Conservation (phyloP, 2,888 invertebrate species). For the Pasiphila rectangulata region DNA sequence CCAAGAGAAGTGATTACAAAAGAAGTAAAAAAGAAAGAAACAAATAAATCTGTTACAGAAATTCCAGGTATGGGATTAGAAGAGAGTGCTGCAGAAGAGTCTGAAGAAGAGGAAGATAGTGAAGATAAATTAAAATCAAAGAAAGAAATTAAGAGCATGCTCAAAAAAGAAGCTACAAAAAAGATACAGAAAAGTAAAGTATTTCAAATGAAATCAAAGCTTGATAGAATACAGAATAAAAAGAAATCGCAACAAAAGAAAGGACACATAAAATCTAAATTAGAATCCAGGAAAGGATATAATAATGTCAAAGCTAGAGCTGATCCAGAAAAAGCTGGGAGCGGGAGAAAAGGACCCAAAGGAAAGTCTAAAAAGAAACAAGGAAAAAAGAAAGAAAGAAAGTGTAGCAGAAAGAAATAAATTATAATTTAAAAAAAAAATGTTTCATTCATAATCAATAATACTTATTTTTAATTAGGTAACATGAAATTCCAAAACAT, state of each 20-base stretch:
- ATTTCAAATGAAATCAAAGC: constrained; percentile 86
- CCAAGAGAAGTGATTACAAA: constrained; percentile 54
- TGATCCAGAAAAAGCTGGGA: constrained; percentile 45
- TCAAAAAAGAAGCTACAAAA: constrained; percentile 86
- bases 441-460: constrained; percentile 14
- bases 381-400: constrained; percentile 64
- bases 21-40: constrained; percentile 39
- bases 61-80: constrained; percentile 67
- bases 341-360: constrained; percentile 45
- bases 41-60: constrained; percentile 39
- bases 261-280: constrained; percentile 44
- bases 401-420: constrained; percentile 57
- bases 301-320: constrained; percentile 50
- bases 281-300: constrained; percentile 39
- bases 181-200: constrained; percentile 88
- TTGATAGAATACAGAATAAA: constrained; percentile 85
- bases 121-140: constrained; percentile 72
- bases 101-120: constrained; percentile 50
- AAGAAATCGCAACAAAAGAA: constrained; percentile 82
- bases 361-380: constrained; percentile 64
- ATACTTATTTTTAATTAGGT: constrained; percentile 17
- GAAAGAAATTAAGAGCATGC: constrained; percentile 85
- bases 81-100: constrained; percentile 49
- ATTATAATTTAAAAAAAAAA: constrained; percentile 11
- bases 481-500: too few species aligned